Base-by-base conservation (phyloP, 2,888 invertebrate genomes). In the Heliconius erato region DNA sequence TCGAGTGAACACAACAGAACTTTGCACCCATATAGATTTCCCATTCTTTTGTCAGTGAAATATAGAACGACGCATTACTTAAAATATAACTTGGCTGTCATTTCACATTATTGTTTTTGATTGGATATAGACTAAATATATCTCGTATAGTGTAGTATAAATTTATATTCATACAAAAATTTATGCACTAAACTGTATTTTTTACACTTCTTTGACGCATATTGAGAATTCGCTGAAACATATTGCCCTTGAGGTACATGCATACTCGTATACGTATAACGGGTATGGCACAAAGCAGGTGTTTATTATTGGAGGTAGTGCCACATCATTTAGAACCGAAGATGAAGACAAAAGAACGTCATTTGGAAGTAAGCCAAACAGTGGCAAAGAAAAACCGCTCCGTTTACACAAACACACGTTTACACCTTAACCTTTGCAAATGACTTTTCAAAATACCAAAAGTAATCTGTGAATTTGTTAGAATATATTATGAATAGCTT, bases 361-460 rank as follows among this genome's bases (percentile, higher is more conserved):
- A 87, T 87, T 89, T 90, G 92, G 91, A 89, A 80, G 80, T n/a
- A 74, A 74, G 89, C 92, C 90, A 90, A 85, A 86, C 87, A 81
- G 68, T 83, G 84, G 80, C 86, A 87, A 87, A 85, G 85, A 88
- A 88, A 86, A 86, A 85, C 86, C 68, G 32, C 69, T 82, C 79
- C 74, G 74, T 79, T 85, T 80, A 84, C 78, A 82, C 81, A 81
- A 84, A 85, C 28, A 78, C 44, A 85, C 82, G 84, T 83, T 85
- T 83, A 82, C 80, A 79, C 74, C 79, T 79, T 74, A 81, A 82
- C 72, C 79, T 80, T 74, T 79, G 79, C 79, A 78, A 68, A 79
- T 65, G 82, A 82, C 82, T 79, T 49, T 78, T 83, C 81, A 79
- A 82, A 83, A 84, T 86, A 87, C 63, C 19, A 54, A 54, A 23